Conservation (phyloP, 1,140 invertebrate genomes). For the Brachionus koreanus region DNA sequence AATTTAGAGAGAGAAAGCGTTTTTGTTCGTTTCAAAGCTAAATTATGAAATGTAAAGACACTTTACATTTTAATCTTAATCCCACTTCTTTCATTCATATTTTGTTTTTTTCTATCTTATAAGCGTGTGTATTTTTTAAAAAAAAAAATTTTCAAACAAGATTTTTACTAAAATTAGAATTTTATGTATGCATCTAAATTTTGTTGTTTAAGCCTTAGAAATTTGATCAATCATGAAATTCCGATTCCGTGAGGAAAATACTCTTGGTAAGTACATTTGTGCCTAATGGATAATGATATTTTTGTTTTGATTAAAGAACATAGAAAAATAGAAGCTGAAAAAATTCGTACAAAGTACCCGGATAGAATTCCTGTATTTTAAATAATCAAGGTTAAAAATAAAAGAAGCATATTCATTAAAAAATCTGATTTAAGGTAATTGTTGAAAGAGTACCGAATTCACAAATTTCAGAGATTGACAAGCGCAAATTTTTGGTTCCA, state of each 20-base stretch:
- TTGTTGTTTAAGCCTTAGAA: conserved; percentile 2
- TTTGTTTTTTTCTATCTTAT: background rate
- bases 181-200: background rate
- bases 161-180: background rate
- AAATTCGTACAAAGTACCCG: conserved; percentile 60
- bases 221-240: conserved; percentile 17
- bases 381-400: too few relatives aligned
- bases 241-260: conserved; percentile 37
- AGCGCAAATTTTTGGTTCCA: conserved; percentile 61
- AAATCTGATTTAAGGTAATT: conserved; percentile 50
- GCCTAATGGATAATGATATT: background rate
- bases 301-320: conserved; percentile 51
- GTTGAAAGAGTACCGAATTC: conserved; percentile 60
- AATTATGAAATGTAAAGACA: background rate
- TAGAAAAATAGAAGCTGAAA: conserved; percentile 57
- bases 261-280: background rate
- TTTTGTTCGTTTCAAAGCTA: background rate
- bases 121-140: background rate
- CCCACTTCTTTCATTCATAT: background rate
- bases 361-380: conserved; percentile 58
- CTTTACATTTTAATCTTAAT: background rate
- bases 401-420: too few relatives aligned
- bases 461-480: conserved; percentile 59
- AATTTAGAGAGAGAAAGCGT: background rate
- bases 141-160: background rate